Conservation (phyloP, 2,888 invertebrate genomes). For the Matsumyia berberina region DNA sequence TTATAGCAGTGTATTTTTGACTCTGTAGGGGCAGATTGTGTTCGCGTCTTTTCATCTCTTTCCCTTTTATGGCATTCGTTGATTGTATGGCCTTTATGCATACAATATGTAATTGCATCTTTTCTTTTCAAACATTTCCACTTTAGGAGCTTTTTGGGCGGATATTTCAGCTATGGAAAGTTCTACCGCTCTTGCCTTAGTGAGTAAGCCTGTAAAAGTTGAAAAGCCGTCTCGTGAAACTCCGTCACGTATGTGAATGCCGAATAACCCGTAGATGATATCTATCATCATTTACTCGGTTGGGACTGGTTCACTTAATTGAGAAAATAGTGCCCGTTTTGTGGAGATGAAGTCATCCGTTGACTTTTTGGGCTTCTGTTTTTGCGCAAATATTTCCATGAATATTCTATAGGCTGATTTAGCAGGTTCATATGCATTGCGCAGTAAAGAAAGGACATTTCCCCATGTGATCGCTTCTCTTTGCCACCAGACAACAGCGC, state of each 20-base stretch:
- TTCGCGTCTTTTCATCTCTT: not conserved
- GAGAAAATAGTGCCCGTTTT: no score
- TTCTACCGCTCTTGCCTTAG: no score
- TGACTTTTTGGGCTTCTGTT: conserved; percentile 3
- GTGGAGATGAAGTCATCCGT: conserved; percentile 33
- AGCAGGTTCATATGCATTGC: conserved; percentile 31
- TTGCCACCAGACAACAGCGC: conserved; percentile 75
- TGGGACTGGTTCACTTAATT: no score
- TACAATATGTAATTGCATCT: conserved; percentile 29
- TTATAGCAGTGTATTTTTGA: conserved; percentile 33
- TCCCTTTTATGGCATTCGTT: conserved; percentile 22
- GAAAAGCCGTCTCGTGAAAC: conserved; percentile 3
- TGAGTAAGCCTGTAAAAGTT: conserved; percentile 10
- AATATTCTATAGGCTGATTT: conserved; percentile 24
- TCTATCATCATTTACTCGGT: conserved; percentile 3
- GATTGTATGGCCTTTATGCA: not conserved
- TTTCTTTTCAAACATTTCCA: not conserved
- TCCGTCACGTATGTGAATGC: conserved; percentile 19
- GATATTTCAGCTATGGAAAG: not conserved
- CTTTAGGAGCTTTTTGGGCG: not conserved
- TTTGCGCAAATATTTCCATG: conserved; percentile 21
- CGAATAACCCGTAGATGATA: not conserved
- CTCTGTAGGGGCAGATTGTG: not conserved
- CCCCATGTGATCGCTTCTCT: conserved; percentile 17
- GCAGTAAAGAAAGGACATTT: conserved; percentile 13